Conservation (phyloP, 2,113 vertebrate genomes). For the Smithornis capensis region DNA sequence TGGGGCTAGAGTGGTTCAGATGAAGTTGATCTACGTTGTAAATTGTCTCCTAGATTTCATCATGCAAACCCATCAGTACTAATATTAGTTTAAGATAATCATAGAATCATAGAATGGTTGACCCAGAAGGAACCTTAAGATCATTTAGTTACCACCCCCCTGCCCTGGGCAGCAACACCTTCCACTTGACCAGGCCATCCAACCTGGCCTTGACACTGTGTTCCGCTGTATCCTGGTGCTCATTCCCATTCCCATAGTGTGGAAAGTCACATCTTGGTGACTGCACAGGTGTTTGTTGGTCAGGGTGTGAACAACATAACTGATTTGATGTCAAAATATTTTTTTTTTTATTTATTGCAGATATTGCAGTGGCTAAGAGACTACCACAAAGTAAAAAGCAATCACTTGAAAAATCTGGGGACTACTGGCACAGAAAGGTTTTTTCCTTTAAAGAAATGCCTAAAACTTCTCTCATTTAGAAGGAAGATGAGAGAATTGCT, state of each 20-base stretch:
- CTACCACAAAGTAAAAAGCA: neutral
- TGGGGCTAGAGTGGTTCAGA: neutral
- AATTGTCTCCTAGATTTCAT: neutral
- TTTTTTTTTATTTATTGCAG: neutral
- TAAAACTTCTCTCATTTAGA: neutral
- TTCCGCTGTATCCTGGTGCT: neutral
- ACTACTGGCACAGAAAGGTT: neutral
- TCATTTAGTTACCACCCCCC: neutral
- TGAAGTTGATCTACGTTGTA: neutral
- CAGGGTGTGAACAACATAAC: neutral
- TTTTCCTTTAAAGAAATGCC: neutral
- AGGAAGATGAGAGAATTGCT: neutral
- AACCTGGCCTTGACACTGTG: neutral
- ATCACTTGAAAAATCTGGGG: neutral
- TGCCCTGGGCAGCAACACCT: neutral
- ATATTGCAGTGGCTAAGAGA: neutral
- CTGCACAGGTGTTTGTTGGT: neutral
- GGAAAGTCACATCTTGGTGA: neutral
- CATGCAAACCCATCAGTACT: neutral
- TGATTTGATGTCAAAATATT: neutral
- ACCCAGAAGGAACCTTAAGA: neutral
- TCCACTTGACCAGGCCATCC: neutral
- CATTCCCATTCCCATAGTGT: neutral
- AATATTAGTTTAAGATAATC: neutral
- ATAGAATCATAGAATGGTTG: neutral